Evolutionary conservation across 2,797 vertebrate species (phyloP), one percentile per base, ranked within the genome.

Genomic region (Carcharodon carcharias): DNA sequence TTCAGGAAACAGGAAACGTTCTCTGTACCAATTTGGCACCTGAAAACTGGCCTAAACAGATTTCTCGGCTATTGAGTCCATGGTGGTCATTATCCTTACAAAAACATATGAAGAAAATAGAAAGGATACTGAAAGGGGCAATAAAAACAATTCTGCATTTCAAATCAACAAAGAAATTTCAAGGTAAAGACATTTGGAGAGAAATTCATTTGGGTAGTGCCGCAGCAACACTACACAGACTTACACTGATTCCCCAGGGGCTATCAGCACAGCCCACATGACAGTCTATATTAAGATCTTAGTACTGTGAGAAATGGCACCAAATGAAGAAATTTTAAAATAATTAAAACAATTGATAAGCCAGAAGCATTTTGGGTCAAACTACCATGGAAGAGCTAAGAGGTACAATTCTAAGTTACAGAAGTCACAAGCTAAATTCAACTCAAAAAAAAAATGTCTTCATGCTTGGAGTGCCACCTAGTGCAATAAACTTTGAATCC

Each of bases 401-500:
- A 40, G 14, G 77, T 82, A 18, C 77, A 82, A 82, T 82, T 40
- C 16, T 82, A 82, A 2, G 35, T 63, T 40, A 92, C 89, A 63
- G 58, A 23, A 40, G 16, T 7, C 61, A 92, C 58, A 92, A 92
- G 58, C 58, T 63, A 92, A 92, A 40, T 91, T 92, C 6, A 92
- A 35, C 87, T 92, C 18, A 11, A 40, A 63, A 31, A 92, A 89
- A 92, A 40, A 91, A 21, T 2, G 58, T 65, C 58, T 63, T n/a
- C n/a, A 18, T 92, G 35, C 89, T 92, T 63, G 35, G 14, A 63
- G 58, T n/a, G 35, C 58, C 89, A 63, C 58, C 89, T n/a, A 63
- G 58, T 58, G 54, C 23, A 89, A 26, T 92, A 63, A 92, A 92
- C 18, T 18, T 92, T 92, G 89, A 92, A 89, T 92, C 89, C 35